Base-by-base conservation (phyloP, 2,113 vertebrate genomes). In the Fulmarus glacialis region DNA sequence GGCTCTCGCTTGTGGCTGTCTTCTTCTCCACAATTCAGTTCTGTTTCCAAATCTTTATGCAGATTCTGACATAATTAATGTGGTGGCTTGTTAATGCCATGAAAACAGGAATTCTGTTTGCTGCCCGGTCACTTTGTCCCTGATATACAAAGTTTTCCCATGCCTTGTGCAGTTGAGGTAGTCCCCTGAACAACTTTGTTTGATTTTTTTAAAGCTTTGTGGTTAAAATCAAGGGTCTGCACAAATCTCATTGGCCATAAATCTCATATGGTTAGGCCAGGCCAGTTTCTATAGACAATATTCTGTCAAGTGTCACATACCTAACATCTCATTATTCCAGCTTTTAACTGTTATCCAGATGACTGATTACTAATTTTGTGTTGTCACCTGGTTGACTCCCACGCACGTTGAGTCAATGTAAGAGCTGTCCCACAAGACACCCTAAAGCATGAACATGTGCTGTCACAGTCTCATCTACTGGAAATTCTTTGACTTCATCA, bases 321-420 rank as follows among this genome's bases (percentile, higher is more conserved):
- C 8, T n/a, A 73, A 32, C 1, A 56, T 29, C 9, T 82, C 8
- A 18, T 70, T 84, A 78, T 52, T 73, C 19, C 29, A 60, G 34
- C 29, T 84, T 87, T 55, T 47, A 55, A 24, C 8, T 55, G 8
- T 55, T 73, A 53, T 42, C 55, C 4, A 8, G 47, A 53, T 1
- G 3, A 75, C 15, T 0, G 0, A 17, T 40, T 34, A 23, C 9
- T 38, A 66, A 74, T 74, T 74, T 50, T 59, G 4, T 90, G 6
- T 34, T 87, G 45, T 42, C 29, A 68, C 19, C 14, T 70, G 26
- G 3, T 52, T 90, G 68, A 68, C 17, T 64, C 12, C 15, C 16
- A 43, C 2, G 1, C 15, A 21, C 13, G 11, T 34, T 36, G 22
- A 50, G 16, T n/a, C 67, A 67, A 12, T 63, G 26, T 48, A 63